phyloP scores from a whole-genome alignment of 2,113 vertebrate genomes.

The Halcyon malimbica region DNA sequence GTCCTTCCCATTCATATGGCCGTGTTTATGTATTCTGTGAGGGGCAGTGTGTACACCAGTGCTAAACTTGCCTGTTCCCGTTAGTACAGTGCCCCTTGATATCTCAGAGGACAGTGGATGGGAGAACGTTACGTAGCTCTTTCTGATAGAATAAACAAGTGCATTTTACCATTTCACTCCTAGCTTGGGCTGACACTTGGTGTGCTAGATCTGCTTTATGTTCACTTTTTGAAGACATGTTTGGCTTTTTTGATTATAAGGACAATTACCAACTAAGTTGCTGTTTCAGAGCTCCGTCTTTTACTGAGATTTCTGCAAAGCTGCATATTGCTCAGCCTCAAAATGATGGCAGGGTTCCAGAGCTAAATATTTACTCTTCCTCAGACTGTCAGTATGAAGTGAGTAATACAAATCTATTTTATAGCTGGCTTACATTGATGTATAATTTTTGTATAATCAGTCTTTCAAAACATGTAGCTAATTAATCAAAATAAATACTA shows the following conservation, averaged over 20 bases:
- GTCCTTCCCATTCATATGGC: background rate
- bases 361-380: constrained; percentile 89
- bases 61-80: background rate
- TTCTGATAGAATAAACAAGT: background rate
- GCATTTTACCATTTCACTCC: background rate
- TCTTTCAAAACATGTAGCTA: background rate
- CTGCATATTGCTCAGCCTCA: constrained; percentile 86
- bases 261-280: background rate
- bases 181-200: background rate
- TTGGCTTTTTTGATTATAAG: background rate
- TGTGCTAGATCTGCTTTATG: background rate
- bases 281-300: constrained; percentile 82
- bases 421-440: background rate
- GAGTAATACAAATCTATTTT: constrained; percentile 17
- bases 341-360: constrained; percentile 77
- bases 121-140: fast-evolving
- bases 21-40: background rate
- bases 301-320: constrained; percentile 88
- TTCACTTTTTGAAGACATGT: background rate
- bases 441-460: background rate
- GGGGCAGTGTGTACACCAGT: background rate
- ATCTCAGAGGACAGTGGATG: background rate
- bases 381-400: constrained; percentile 96
- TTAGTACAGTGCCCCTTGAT: background rate
- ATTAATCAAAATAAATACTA: background rate